These are phyloP conservation scores for Colistium nudipinnis DNA, from an alignment of 2,113 vertebrate species.

Conservation along the genomic window DNA sequence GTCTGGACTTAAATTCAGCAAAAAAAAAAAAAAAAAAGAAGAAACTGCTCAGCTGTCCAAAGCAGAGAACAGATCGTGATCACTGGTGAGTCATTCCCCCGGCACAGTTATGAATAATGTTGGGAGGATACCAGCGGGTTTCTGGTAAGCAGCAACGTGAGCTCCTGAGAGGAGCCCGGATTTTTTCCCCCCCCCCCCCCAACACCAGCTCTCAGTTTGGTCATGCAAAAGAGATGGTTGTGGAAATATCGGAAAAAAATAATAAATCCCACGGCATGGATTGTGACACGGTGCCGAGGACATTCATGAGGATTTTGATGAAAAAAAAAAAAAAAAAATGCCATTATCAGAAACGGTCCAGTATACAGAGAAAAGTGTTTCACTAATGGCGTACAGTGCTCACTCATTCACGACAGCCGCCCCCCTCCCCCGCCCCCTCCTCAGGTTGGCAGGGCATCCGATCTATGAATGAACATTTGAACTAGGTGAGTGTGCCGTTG, in stretches of 20 bases:
- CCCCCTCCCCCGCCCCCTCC: slow-evolving; percentile 27
- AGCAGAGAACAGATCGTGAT: slow-evolving; percentile 44
- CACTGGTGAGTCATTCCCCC: slow-evolving; percentile 41
- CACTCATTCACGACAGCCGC: slow-evolving; percentile 33
- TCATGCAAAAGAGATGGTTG: slow-evolving; percentile 64
- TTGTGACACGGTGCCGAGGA: slow-evolving; percentile 57
- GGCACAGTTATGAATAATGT: slow-evolving; percentile 26
- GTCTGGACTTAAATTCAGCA: slow-evolving; percentile 53
- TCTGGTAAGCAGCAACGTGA: slow-evolving; percentile 59
- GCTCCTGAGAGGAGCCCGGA: slow-evolving; percentile 39
- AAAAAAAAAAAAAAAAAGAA: slow-evolving; percentile 45
- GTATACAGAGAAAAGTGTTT: slow-evolving; percentile 36
- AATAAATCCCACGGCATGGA: slow-evolving; percentile 30
- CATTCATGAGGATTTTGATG: slow-evolving; percentile 59
- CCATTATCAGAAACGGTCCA: slow-evolving; percentile 38
- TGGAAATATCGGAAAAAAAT: slow-evolving; percentile 41
- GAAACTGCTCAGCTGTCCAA: slow-evolving; percentile 43
- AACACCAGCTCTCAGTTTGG: slow-evolving; percentile 62
- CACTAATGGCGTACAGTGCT: slow-evolving; percentile 40
- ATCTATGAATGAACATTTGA: slow-evolving; percentile 22
- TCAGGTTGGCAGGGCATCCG: slow-evolving; percentile 42
- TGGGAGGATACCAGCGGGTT: slow-evolving; percentile 53
- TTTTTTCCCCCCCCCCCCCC: no score
- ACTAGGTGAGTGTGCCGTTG: slow-evolving; percentile 23
- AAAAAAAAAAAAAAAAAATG: slow-evolving; percentile 12